These are phyloP conservation scores for Eumaeus atala DNA, from an alignment of 1,140 invertebrate genomes.

Conservation along the genomic window DNA sequence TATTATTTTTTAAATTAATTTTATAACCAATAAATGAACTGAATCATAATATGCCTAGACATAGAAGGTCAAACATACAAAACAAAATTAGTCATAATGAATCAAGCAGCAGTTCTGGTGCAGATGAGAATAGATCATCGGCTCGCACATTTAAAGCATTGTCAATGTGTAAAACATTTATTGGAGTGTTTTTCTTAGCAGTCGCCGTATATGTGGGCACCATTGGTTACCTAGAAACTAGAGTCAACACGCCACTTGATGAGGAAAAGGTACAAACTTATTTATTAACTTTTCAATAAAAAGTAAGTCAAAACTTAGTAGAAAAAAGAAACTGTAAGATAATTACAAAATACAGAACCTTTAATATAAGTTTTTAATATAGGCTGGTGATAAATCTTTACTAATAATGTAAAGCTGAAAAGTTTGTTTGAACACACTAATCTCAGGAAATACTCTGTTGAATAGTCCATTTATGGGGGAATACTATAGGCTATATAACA, in stretches of 20 bases:
- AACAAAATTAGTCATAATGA: constrained; percentile 64
- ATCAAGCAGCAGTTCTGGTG: constrained; percentile 55
- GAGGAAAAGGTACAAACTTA: constrained; percentile 79
- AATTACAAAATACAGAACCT: too few relatives aligned
- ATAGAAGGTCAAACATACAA: constrained; percentile 40
- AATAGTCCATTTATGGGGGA: too few relatives aligned
- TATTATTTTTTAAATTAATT: background rate
- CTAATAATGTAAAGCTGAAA: too few relatives aligned
- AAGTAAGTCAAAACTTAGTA: too few relatives aligned
- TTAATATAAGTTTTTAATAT: too few relatives aligned
- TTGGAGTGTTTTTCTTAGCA: constrained; percentile 73
- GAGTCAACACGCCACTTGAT: constrained; percentile 90
- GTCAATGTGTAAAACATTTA: constrained; percentile 70
- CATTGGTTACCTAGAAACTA: constrained; percentile 88
- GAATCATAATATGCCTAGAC: constrained; percentile 47
- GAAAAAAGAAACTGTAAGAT: too few relatives aligned
- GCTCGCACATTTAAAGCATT: constrained; percentile 44
- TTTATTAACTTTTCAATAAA: background rate
- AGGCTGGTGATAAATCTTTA: too few relatives aligned
- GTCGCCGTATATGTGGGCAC: constrained; percentile 85
- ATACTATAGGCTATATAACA: too few relatives aligned
- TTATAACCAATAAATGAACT: constrained; percentile 21
- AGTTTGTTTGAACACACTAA: too few relatives aligned
- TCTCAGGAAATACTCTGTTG: too few relatives aligned
- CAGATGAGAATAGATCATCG: constrained; percentile 39